These are phyloP conservation scores for Zeus faber DNA, from an alignment of 2,113 vertebrate species.

Conservation along the genomic window DNA sequence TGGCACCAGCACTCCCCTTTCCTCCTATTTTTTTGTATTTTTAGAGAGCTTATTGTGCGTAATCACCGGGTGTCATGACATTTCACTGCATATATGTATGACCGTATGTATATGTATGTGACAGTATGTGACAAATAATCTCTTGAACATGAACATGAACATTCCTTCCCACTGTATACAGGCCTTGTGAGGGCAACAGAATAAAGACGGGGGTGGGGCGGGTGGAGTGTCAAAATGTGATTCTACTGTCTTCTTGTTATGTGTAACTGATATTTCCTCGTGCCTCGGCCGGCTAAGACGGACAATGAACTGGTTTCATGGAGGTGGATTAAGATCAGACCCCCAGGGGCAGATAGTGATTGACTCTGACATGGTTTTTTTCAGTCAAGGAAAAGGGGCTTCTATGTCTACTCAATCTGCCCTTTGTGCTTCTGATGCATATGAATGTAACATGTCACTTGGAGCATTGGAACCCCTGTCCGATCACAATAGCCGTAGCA, in stretches of 20 bases:
- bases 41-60: no score
- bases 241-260: constrained; percentile 7
- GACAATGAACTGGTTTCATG: constrained; percentile 33
- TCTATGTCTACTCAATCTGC: constrained; percentile 29
- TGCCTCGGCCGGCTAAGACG: constrained; percentile 21
- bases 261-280: constrained; percentile 32
- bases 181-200: constrained; percentile 38
- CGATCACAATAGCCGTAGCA: constrained; percentile 9
- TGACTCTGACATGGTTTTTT: constrained; percentile 15
- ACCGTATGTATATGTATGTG: no score
- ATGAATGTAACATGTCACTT: constrained; percentile 1
- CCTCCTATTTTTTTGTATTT: constrained; percentile 28
- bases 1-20: constrained; percentile 49
- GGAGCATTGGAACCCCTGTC: background rate
- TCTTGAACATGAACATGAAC: no score
- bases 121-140: no score
- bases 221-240: background rate
- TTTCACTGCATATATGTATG: no score
- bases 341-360: constrained; percentile 21
- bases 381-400: constrained; percentile 15
- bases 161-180: constrained; percentile 50
- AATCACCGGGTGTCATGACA: no score
- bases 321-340: constrained; percentile 21
- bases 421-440: constrained; percentile 38
- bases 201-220: background rate